These are phyloP conservation scores for Drosophila pseudoobscura DNA, from an alignment of 1,140 invertebrate species.

Conservation along the genomic window DNA sequence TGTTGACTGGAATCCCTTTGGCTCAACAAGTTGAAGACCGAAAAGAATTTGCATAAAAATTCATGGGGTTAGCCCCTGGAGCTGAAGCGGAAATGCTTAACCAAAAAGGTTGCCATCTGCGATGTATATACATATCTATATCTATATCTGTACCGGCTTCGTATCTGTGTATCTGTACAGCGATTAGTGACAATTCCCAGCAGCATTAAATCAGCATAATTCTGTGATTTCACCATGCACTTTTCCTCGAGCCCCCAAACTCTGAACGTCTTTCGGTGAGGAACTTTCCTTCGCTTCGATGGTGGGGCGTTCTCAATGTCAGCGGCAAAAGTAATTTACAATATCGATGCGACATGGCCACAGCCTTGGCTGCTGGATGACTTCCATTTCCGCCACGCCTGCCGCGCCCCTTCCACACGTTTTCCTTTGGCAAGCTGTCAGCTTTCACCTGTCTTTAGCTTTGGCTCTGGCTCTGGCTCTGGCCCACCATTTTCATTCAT, in stretches of 20 bases:
- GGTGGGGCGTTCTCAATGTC: conserved; percentile 27
- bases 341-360: conserved; percentile 41
- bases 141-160: neutral
- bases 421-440: conserved; percentile 9
- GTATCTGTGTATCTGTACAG: conserved; percentile 1
- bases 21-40: conserved; percentile 45
- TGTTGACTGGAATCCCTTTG: conserved; percentile 36
- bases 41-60: conserved; percentile 77
- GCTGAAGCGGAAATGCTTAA: neutral
- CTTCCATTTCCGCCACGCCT: conserved; percentile 36
- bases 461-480: too few relatives aligned
- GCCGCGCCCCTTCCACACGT: too few relatives aligned
- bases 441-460: neutral
- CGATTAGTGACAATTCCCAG: conserved; percentile 41
- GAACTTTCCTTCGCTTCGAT: too few relatives aligned
- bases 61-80: conserved; percentile 37
- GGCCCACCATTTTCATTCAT: neutral
- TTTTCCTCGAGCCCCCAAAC: neutral
- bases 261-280: too few relatives aligned
- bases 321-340: conserved; percentile 40
- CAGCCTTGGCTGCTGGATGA: conserved; percentile 28
- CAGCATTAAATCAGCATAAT: conserved; percentile 62
- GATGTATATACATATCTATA: neutral
- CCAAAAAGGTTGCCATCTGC: too few relatives aligned
- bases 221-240: conserved; percentile 44